Conservation (phyloP, 2,113 vertebrate genomes). For the Melanostigma gelatinosum region DNA sequence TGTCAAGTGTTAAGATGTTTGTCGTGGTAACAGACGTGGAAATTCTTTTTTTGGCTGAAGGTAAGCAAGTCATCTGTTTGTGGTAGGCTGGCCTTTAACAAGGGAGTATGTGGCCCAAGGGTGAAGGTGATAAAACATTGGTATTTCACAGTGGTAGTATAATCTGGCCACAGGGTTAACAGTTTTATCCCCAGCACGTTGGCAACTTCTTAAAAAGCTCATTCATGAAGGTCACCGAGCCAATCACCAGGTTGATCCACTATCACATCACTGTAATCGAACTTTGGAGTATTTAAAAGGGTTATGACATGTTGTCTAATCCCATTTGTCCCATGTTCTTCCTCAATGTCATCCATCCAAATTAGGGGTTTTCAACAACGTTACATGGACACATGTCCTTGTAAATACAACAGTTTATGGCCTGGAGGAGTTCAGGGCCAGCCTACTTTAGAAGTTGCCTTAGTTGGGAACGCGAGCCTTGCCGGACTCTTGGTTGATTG, state of each 20-base stretch:
- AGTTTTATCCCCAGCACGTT: not conserved
- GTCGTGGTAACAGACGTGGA: not conserved
- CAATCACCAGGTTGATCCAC: not conserved
- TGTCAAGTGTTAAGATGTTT: constrained; percentile 13
- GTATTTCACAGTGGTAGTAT: not conserved
- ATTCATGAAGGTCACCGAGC: not conserved
- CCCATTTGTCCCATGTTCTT: not conserved
- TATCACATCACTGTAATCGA: not conserved
- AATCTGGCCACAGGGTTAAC: constrained; percentile 5
- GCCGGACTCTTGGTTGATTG: not conserved
- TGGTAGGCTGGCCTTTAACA: not conserved
- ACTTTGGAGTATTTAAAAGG: not conserved
- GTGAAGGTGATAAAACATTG: constrained; percentile 19
- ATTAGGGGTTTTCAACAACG: not conserved
- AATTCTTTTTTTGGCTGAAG: not conserved
- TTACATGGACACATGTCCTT: not conserved
- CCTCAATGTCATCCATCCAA: not conserved
- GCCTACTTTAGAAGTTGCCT: not conserved
- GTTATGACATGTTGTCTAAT: too few species aligned
- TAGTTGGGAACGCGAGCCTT: not conserved
- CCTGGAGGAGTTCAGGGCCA: not conserved
- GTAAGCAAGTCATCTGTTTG: not conserved
- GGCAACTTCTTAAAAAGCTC: not conserved
- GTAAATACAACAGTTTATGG: not conserved
- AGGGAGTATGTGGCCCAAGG: not conserved